Percentiles rank a stretch among this genome's conserved stretches.
Evolutionary conservation across 2,113 vertebrate genomes (phyloP).

Genomic region (Oncorhynchus kisutch): DNA sequence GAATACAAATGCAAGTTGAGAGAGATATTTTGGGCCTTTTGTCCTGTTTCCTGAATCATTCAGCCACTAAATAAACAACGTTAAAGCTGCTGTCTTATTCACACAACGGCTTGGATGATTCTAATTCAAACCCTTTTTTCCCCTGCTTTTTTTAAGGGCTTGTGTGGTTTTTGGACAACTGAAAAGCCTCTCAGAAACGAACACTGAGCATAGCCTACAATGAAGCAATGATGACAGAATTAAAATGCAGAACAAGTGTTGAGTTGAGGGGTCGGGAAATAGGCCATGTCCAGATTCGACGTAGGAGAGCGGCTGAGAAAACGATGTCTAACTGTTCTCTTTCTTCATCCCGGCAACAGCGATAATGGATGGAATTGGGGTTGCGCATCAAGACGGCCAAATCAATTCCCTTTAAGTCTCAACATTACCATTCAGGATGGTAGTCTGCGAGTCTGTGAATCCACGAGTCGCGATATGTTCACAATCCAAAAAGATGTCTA

Average conservation of each 20-base stretch:
- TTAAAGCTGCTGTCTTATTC: not conserved
- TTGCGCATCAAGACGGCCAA: conserved; percentile 40
- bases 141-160: not conserved
- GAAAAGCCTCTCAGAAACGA: not conserved
- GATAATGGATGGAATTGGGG: conserved; percentile 44
- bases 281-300: not conserved
- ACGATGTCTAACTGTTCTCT: conserved; percentile 25
- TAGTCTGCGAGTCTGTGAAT: not conserved
- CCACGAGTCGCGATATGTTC: conserved; percentile 9
- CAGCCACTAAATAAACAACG: not conserved
- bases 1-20: not conserved
- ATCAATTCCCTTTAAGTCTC: conserved; percentile 47
- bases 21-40: not conserved
- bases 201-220: not conserved
- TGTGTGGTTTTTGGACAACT: not conserved
- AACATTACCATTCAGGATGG: conserved; percentile 30
- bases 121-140: not conserved
- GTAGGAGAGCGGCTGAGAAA: conserved; percentile 20
- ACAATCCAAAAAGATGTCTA: conserved; percentile 43
- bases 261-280: not conserved
- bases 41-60: not conserved
- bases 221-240: not conserved
- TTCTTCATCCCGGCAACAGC: conserved; percentile 23
- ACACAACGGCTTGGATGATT: not conserved
- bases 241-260: not conserved